Conservation (phyloP, 2,797 vertebrate genomes). For the Brotogeris chrysoptera region DNA sequence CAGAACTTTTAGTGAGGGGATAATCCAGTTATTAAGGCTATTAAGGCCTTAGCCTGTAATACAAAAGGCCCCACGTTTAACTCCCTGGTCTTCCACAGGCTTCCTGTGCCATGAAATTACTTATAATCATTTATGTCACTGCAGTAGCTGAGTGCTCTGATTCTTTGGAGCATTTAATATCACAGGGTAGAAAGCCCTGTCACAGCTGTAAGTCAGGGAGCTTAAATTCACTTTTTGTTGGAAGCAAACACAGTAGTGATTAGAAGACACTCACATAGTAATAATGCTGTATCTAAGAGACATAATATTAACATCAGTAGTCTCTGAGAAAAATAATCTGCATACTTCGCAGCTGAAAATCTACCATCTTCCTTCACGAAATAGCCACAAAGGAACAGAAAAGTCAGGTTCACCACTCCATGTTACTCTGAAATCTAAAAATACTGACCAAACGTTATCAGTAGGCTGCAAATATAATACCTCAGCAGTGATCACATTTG, state of each 20-base stretch:
- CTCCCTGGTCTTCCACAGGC: background rate
- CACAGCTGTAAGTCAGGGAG: background rate
- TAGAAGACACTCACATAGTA: background rate
- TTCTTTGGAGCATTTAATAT: background rate
- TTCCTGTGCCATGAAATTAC: background rate
- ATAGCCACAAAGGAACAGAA: background rate
- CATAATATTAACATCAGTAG: background rate
- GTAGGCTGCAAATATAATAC: background rate
- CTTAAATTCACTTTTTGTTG: background rate
- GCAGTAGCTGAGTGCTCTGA: background rate
- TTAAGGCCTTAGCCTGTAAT: background rate
- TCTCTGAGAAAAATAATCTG: background rate
- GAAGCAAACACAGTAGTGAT: background rate
- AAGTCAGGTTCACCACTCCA: background rate
- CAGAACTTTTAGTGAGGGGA: background rate
- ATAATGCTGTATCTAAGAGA: background rate
- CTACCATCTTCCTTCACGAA: background rate
- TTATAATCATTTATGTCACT: background rate
- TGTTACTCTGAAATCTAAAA: background rate
- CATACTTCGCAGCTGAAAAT: background rate
- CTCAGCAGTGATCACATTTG: background rate
- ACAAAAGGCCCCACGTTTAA: background rate
- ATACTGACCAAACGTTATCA: background rate
- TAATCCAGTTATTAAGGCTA: slow-evolving; percentile 27
- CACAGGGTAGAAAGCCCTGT: background rate